Percentiles rank a stretch among this genome's conserved stretches.
phyloP scores from a whole-genome alignment of 92 coral and sea anemone species.

The Actinernus sp. region DNA sequence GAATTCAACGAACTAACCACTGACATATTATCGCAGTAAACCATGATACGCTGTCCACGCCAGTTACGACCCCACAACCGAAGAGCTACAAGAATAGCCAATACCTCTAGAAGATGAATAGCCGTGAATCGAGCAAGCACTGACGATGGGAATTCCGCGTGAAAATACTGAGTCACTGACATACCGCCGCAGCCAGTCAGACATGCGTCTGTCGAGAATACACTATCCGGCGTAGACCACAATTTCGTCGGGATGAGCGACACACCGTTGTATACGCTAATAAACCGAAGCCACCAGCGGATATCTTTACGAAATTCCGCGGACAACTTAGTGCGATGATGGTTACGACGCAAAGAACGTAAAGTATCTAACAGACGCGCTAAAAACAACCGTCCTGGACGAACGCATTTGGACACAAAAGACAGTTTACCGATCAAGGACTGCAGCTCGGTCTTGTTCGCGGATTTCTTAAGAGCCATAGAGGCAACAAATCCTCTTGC shows the following conservation, averaged over 20 bases:
- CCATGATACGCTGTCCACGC: conserved; percentile 18
- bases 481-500: conserved; percentile 2
- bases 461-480: conserved; percentile 20
- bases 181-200: conserved; percentile 31
- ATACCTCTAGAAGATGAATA: conserved; percentile 1
- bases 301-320: conserved; percentile 29
- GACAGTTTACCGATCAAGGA: conserved; percentile 35
- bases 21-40: conserved; percentile 31
- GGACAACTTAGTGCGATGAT: conserved; percentile 15
- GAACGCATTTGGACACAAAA: conserved; percentile 31
- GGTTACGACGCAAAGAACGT: conserved; percentile 11
- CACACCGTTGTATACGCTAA: conserved; percentile 19
- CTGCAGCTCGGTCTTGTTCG: conserved; percentile 24
- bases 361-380: conserved; percentile 10
- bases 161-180: neutral
- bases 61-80: conserved; percentile 7
- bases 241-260: neutral
- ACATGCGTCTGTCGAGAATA: conserved; percentile 10
- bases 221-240: conserved; percentile 16
- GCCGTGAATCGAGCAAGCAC: neutral
- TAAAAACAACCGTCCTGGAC: conserved; percentile 30
- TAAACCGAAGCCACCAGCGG: conserved; percentile 27
- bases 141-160: no score
- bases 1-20: conserved; percentile 10
- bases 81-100: conserved; percentile 9